Evolutionary conservation across 2,113 vertebrate genomes (phyloP).

Genomic region (Vombatus ursinus): DNA sequence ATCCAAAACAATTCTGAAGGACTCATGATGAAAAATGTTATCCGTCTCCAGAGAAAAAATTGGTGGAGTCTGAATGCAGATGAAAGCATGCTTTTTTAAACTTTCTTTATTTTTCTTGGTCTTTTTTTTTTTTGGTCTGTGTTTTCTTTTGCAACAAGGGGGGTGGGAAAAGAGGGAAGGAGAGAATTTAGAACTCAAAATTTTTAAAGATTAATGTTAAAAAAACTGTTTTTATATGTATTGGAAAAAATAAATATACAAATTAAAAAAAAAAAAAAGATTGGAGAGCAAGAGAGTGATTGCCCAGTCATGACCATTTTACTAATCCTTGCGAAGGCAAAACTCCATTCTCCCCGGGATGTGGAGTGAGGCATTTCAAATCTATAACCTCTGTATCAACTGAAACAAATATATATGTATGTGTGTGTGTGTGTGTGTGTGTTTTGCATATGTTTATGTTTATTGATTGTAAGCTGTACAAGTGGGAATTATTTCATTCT

Average conservation of each 20-base stretch:
- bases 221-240: neutral
- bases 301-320: neutral
- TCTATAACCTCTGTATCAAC: neutral
- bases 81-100: neutral
- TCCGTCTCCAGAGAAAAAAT: neutral
- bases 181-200: neutral
- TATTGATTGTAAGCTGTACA: neutral
- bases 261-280: too few species aligned
- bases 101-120: too few species aligned
- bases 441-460: too few species aligned
- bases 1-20: neutral
- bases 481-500: neutral
- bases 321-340: neutral
- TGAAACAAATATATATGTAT: too few species aligned
- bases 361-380: neutral
- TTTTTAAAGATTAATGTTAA: neutral
- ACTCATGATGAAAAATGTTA: neutral
- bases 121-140: neutral
- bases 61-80: neutral
- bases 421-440: too few species aligned
- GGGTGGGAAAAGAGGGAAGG: neutral
- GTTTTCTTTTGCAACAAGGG: neutral
- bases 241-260: neutral
- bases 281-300: neutral
- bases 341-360: neutral